A percentile compares a stretch with the other conserved stretches of the same genome.
Evolutionary conservation across 1,140 invertebrate species (phyloP).

Genomic region (Daktulosphaira vitifoliae): DNA sequence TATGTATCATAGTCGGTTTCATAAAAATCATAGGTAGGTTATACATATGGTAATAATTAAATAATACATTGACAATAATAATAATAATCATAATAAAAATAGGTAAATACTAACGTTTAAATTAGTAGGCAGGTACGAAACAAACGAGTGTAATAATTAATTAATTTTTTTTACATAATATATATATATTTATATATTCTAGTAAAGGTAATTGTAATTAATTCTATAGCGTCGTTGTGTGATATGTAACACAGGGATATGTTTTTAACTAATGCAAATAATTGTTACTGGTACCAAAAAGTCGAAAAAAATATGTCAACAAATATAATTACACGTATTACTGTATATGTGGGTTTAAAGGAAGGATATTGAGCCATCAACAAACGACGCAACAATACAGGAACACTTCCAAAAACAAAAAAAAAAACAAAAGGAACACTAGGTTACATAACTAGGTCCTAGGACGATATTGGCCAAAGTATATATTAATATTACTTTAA

Average conservation of each 20-base stretch:
- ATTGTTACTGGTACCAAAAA: slow-evolving; percentile 26
- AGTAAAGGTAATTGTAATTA: slow-evolving; percentile 9
- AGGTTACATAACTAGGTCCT: too few species aligned
- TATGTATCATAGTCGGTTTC: too few species aligned
- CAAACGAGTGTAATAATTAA: slow-evolving; percentile 10
- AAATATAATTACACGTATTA: not conserved
- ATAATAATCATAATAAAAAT: not conserved
- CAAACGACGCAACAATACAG: slow-evolving; percentile 29
- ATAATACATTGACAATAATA: not conserved
- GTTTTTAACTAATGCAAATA: slow-evolving; percentile 29
- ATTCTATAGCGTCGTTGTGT: slow-evolving; percentile 32
- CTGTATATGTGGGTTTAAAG: slow-evolving; percentile 8
- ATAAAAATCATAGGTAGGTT: too few species aligned
- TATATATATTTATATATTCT: too few species aligned
- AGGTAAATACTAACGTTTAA: too few species aligned
- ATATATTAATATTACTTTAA: not conserved
- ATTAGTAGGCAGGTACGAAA: slow-evolving; percentile 7
- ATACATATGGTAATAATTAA: too few species aligned
- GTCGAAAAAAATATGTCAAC: slow-evolving; percentile 19
- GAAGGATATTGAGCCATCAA: slow-evolving; percentile 23
- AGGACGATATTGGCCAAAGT: not conserved
- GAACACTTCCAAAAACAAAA: not conserved
- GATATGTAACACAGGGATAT: slow-evolving; percentile 32
- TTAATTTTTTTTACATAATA: too few species aligned
- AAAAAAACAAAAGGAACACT: too few species aligned